Conservation (phyloP, 2,888 invertebrate genomes). For the Chymomyza amoena region DNA sequence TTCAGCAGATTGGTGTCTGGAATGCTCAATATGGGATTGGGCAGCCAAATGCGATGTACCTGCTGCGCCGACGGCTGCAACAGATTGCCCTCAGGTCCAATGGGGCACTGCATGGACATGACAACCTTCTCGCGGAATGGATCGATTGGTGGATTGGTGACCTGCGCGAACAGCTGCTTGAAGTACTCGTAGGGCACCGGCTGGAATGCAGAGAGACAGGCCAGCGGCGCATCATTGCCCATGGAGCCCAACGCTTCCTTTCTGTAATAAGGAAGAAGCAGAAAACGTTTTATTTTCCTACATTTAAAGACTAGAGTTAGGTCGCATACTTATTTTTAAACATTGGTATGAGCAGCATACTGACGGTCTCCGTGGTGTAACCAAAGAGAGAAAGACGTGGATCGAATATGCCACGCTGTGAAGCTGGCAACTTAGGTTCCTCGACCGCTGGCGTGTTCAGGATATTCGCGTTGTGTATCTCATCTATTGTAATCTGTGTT, state of each 20-base stretch:
- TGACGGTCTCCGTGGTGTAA: slow-evolving; percentile 96
- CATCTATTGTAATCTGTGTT: slow-evolving; percentile 88
- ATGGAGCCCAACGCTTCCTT: slow-evolving; percentile 99
- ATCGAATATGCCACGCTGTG: slow-evolving; percentile 84
- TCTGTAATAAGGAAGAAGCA: slow-evolving; percentile 79
- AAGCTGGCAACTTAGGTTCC: slow-evolving; percentile 60
- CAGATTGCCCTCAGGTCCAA: slow-evolving; percentile 97
- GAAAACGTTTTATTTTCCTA: background rate
- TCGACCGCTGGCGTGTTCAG: slow-evolving; percentile 55
- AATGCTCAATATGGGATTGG: slow-evolving; percentile 96
- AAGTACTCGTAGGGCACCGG: slow-evolving; percentile 98
- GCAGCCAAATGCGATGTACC: slow-evolving; percentile 92
- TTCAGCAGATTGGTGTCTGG: slow-evolving; percentile 93
- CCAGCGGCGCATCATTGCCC: slow-evolving; percentile 99
- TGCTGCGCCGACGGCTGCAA: slow-evolving; percentile 92
- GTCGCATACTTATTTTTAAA: slow-evolving; percentile 90
- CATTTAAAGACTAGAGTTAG: background rate
- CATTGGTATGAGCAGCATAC: slow-evolving; percentile 97
- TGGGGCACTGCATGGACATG: slow-evolving; percentile 98
- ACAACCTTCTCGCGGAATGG: slow-evolving; percentile 98
- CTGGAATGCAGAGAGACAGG: slow-evolving; percentile 96
- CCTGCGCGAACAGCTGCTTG: slow-evolving; percentile 99
- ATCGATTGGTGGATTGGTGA: slow-evolving; percentile 99
- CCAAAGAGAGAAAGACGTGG: slow-evolving; percentile 93
- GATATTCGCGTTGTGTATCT: slow-evolving; percentile 84